These are phyloP conservation scores for Brachionus koreanus DNA, from an alignment of 1,140 invertebrate genomes.

Conservation along the genomic window DNA sequence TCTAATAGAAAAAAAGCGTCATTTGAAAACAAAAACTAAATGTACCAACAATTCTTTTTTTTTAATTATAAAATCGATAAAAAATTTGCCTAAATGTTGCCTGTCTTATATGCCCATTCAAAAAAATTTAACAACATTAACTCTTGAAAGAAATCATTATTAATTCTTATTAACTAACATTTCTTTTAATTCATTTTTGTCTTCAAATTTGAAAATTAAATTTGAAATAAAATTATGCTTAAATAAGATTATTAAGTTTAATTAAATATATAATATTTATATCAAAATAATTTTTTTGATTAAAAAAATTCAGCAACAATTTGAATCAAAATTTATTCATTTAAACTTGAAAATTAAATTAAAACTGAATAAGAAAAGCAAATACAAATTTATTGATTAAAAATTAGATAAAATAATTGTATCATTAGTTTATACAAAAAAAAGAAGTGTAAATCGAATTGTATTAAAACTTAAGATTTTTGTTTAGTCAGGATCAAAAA, in stretches of 20 bases:
- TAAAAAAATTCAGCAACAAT: neutral
- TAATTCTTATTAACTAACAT: too few species aligned
- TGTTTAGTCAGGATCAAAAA: constrained; percentile 14
- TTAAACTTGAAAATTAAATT: neutral
- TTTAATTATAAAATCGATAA: neutral
- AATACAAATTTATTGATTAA: constrained; percentile 31
- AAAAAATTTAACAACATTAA: neutral
- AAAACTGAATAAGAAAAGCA: constrained; percentile 34
- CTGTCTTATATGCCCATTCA: neutral
- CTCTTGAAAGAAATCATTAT: too few species aligned
- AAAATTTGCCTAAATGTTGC: neutral
- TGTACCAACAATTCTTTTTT: neutral
- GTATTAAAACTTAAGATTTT: neutral
- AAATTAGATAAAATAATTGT: neutral
- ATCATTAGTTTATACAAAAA: neutral
- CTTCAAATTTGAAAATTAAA: too few species aligned
- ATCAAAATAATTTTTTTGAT: neutral
- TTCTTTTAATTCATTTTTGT: too few species aligned
- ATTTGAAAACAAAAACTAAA: neutral
- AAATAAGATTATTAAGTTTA: too few species aligned
- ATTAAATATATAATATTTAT: too few species aligned
- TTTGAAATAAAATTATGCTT: too few species aligned
- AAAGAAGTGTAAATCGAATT: neutral
- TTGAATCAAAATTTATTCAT: neutral
- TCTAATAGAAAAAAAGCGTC: neutral